phyloP scores from a whole-genome alignment of 2,888 invertebrate genomes.

The Polydrusus cervinus region DNA sequence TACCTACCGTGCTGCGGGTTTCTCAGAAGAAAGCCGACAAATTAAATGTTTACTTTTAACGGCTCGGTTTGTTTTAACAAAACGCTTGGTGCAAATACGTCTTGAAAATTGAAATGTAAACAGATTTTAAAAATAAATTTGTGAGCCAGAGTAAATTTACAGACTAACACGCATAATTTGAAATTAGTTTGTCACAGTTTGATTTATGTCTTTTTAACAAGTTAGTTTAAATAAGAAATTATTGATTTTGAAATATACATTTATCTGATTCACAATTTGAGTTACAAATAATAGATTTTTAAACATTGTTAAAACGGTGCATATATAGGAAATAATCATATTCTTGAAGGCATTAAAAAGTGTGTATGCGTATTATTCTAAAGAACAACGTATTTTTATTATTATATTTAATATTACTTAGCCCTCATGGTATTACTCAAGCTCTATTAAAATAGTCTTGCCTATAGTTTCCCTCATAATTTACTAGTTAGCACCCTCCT shows the following conservation, averaged over 20 bases:
- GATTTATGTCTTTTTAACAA: conserved; percentile 49
- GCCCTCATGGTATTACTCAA: too few relatives aligned
- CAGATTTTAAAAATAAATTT: conserved; percentile 51
- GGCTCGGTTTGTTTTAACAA: conserved; percentile 53
- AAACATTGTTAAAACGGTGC: too few relatives aligned
- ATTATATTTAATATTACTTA: too few relatives aligned
- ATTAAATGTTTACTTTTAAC: conserved; percentile 52
- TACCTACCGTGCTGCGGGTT: conserved; percentile 36
- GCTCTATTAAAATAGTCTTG: too few relatives aligned
- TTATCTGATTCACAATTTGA: background rate
- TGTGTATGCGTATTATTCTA: too few relatives aligned
- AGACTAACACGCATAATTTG: conserved; percentile 44
- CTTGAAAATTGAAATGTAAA: conserved; percentile 55
- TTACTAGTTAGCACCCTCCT: too few relatives aligned
- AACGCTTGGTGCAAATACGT: conserved; percentile 52
- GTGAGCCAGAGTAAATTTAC: conserved; percentile 52
- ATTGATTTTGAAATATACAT: background rate
- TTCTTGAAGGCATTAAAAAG: too few relatives aligned
- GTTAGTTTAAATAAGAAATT: conserved; percentile 7
- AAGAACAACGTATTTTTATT: too few relatives aligned
- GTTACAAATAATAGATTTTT: too few relatives aligned
- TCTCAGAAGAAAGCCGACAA: conserved; percentile 47
- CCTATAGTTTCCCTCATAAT: too few relatives aligned
- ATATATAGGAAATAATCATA: too few relatives aligned
- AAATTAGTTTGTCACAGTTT: conserved; percentile 46